phyloP scores from a whole-genome alignment of 30 jellyfish, hydroid and myxozoan species.

The Sanderia malayensis region DNA sequence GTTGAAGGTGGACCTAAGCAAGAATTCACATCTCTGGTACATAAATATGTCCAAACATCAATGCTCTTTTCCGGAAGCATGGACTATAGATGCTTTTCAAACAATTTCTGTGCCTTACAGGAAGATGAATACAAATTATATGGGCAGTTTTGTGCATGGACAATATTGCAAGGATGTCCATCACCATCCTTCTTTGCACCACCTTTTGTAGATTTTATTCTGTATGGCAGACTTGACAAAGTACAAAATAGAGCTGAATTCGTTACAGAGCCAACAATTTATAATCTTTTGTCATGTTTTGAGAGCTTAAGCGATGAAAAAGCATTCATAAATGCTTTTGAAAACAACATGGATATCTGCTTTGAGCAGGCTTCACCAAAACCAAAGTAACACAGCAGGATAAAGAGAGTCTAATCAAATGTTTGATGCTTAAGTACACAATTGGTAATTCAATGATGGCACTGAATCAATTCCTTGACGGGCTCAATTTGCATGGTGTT shows the following conservation, averaged over 20 bases:
- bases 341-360: neutral
- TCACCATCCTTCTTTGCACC: constrained; percentile 26
- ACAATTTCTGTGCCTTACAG: constrained; percentile 2
- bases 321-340: constrained; percentile 12
- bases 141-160: constrained; percentile 16
- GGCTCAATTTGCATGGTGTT: constrained; percentile 4
- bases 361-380: neutral
- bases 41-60: neutral
- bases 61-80: constrained; percentile 4
- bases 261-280: constrained; percentile 7
- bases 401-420: neutral
- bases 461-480: constrained; percentile 3
- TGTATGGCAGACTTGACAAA: constrained; percentile 15
- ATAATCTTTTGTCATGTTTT: constrained; percentile 14
- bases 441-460: constrained; percentile 2
- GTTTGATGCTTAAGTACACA: neutral
- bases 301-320: constrained; percentile 14
- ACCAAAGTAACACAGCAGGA: neutral
- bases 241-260: constrained; percentile 10
- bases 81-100: constrained; percentile 1
- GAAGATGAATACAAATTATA: neutral
- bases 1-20: too few species aligned
- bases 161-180: constrained; percentile 20
- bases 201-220: constrained; percentile 15
- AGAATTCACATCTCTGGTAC: constrained; percentile 1